These are phyloP conservation scores for Microchrysa polita DNA, from an alignment of 2,888 invertebrate genomes.

Conservation along the genomic window DNA sequence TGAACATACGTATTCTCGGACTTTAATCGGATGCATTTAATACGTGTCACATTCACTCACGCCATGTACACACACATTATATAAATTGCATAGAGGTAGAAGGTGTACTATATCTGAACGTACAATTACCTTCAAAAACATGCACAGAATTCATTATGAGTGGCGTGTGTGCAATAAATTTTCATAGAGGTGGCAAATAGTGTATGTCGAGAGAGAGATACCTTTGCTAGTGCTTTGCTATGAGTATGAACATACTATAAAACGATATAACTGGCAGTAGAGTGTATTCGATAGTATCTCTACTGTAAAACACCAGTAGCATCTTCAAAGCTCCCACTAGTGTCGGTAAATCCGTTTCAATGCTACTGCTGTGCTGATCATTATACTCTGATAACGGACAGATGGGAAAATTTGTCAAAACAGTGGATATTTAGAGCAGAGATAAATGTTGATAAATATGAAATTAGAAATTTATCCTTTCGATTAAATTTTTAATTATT, in stretches of 20 bases:
- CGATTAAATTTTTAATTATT: too few species aligned
- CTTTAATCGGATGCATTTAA: neutral
- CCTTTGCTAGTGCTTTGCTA: too few species aligned
- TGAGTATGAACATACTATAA: neutral
- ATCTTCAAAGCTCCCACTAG: neutral
- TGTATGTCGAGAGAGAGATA: too few species aligned
- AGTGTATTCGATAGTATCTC: neutral
- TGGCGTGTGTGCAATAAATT: constrained; percentile 14
- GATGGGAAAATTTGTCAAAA: too few species aligned
- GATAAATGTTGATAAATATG: too few species aligned
- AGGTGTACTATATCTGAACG: constrained; percentile 6
- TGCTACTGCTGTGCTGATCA: neutral
- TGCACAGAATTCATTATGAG: constrained; percentile 25
- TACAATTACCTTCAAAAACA: constrained; percentile 41
- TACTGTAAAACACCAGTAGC: too few species aligned
- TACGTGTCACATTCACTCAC: neutral
- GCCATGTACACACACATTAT: neutral
- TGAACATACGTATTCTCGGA: neutral
- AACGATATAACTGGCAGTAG: neutral
- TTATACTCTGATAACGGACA: too few species aligned
- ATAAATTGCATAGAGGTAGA: constrained; percentile 39
- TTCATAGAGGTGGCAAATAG: constrained; percentile 13
- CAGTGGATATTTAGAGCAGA: too few species aligned
- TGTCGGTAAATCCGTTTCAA: constrained; percentile 6
- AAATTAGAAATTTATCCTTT: too few species aligned